Conservation (phyloP, 2,113 vertebrate species). For the Pelecanus crispus region DNA sequence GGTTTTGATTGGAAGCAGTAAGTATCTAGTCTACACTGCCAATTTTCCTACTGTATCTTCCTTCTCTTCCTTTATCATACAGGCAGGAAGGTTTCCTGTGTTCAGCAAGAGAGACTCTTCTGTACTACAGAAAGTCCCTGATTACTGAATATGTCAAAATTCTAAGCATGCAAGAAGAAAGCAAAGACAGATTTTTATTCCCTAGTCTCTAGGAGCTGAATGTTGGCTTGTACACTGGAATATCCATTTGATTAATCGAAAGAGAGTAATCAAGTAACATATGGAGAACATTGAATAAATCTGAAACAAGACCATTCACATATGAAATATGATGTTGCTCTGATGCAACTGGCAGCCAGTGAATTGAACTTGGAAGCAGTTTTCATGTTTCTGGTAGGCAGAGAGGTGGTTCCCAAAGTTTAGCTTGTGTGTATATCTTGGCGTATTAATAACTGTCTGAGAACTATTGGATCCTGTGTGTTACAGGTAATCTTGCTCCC, state of each 20-base stretch:
- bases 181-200: not conserved
- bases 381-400: not conserved
- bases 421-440: too few species aligned
- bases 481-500: not conserved
- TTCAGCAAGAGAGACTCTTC: not conserved
- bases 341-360: not conserved
- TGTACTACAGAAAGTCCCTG: too few species aligned
- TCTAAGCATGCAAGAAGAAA: not conserved
- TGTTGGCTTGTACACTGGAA: not conserved
- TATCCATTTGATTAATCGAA: not conserved
- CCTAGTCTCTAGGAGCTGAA: not conserved
- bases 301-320: not conserved
- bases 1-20: not conserved
- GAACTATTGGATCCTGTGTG: not conserved
- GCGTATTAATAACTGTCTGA: not conserved
- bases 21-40: too few species aligned
- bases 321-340: not conserved
- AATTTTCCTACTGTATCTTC: not conserved
- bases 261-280: not conserved
- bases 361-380: not conserved
- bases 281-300: not conserved
- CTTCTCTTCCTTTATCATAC: not conserved
- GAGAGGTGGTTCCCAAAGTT: not conserved
- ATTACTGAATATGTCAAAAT: not conserved
- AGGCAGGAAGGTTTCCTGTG: not conserved